phyloP scores from a whole-genome alignment of 2,888 invertebrate species.

The Bugula neritina region DNA sequence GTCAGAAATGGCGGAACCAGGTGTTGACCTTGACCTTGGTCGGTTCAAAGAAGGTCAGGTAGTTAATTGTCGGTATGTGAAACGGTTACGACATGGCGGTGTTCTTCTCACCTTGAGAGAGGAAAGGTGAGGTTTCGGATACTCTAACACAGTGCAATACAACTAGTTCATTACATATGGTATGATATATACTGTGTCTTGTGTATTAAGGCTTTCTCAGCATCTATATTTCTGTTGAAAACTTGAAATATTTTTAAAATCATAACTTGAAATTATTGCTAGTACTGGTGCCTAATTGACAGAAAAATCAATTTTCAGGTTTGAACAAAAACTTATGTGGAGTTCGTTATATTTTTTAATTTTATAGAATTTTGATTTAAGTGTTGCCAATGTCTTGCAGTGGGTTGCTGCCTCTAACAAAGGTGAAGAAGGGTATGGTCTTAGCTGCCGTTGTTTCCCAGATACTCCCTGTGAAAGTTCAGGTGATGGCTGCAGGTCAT shows the following conservation, averaged over 20 bases:
- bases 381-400: too few relatives aligned
- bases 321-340: too few relatives aligned
- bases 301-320: too few relatives aligned
- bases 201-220: too few relatives aligned
- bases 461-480: neutral
- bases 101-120: neutral
- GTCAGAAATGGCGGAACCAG: conserved; percentile 18
- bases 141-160: neutral
- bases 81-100: neutral
- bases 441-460: neutral
- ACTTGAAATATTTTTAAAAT: too few relatives aligned
- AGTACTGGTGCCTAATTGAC: too few relatives aligned
- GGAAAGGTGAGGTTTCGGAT: neutral
- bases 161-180: too few relatives aligned
- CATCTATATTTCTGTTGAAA: too few relatives aligned
- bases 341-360: too few relatives aligned
- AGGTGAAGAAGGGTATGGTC: neutral
- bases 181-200: too few relatives aligned
- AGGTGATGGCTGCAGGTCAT: conserved; percentile 16
- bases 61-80: neutral
- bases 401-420: neutral
- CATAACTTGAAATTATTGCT: too few relatives aligned
- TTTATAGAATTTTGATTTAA: too few relatives aligned
- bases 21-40: neutral
- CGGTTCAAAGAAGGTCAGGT: neutral